Base-by-base conservation (phyloP, 2,888 invertebrate genomes). In the Biston stratarius region DNA sequence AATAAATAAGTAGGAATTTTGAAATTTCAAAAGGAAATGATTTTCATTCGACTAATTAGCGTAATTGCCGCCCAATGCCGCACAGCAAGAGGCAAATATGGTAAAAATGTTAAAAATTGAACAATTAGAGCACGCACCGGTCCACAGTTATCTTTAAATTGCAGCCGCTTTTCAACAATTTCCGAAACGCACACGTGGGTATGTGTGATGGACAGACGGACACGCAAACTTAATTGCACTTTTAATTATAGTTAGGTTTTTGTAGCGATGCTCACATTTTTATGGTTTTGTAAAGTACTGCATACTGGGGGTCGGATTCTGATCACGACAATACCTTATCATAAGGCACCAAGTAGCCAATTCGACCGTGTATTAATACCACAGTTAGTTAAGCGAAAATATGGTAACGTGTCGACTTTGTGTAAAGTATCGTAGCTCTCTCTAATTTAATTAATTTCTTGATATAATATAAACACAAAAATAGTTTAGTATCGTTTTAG, bases 121-220 rank as follows among this genome's bases (percentile, higher is more conserved):
- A 57, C 42, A 61, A 61, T 61, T 61, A 40, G 47, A 57, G 34
- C 66, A 61, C 66, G 66, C 66, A 61, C 61, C 38, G 45, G 24
- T 53, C 33, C 40, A 33, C 58, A 15, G 52, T 38, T 59, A 14
- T 65, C 53, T 61, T 61, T n/a, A 36, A 65, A 75, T 76, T 79
- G 78, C 74, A 8, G 52, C n/a, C 9, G 34, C 52, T 40, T 48
- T 64, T 63, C n/a, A 77, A 68, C 70, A 68, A 73, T 72, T 69
- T 76, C 74, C 72, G 78, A 77, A 79, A 78, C 74, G 45, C 55
- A 34, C 71, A 77, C 75, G 76, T 75, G 71, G 77, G 77, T 80
- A 82, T 80, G 79, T 75, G 77, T 72, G 65, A 74, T 74, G 64
- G 75, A 74, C 75, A 78, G 74, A 77, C 79, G 73, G 74, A 80